These are phyloP conservation scores for Netelia melanura DNA, from an alignment of 2,888 invertebrate genomes.

Conservation along the genomic window DNA sequence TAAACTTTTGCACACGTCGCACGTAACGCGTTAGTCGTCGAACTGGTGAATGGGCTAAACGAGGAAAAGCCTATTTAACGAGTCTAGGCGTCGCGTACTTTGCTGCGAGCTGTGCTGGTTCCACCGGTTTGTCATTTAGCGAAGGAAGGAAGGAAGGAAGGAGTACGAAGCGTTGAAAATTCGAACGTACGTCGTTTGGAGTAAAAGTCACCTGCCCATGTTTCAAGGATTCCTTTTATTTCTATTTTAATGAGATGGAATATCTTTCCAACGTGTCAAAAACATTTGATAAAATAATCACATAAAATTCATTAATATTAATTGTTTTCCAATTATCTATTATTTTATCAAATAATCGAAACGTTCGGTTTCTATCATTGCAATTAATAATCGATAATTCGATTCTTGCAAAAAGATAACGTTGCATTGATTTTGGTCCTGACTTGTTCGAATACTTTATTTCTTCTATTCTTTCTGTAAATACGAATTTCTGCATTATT, in stretches of 20 bases:
- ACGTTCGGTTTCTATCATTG: background rate
- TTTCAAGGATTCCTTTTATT: background rate
- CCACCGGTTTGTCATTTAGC: slow-evolving; percentile 8
- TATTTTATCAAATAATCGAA: background rate
- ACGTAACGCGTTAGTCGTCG: slow-evolving; percentile 21
- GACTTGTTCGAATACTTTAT: background rate
- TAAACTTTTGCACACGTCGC: slow-evolving; percentile 34
- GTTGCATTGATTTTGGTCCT: background rate
- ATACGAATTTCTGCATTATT: too few species aligned
- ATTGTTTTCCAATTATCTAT: background rate
- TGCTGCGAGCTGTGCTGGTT: slow-evolving; percentile 9
- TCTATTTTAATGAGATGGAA: background rate
- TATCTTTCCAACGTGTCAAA: background rate
- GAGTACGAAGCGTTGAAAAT: background rate
- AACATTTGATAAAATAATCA: background rate
- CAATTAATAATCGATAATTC: background rate
- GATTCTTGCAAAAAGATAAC: background rate
- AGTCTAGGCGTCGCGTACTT: slow-evolving; percentile 16
- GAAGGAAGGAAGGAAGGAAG: background rate
- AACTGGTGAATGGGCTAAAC: slow-evolving; percentile 43
- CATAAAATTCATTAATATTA: too few species aligned
- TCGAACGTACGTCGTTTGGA: background rate
- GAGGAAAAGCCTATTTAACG: slow-evolving; percentile 51
- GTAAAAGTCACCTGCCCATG: slow-evolving; percentile 17
- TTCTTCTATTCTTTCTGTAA: background rate